Base-by-base conservation (phyloP, 2,797 vertebrate species). In the Coccyzus lansbergi region DNA sequence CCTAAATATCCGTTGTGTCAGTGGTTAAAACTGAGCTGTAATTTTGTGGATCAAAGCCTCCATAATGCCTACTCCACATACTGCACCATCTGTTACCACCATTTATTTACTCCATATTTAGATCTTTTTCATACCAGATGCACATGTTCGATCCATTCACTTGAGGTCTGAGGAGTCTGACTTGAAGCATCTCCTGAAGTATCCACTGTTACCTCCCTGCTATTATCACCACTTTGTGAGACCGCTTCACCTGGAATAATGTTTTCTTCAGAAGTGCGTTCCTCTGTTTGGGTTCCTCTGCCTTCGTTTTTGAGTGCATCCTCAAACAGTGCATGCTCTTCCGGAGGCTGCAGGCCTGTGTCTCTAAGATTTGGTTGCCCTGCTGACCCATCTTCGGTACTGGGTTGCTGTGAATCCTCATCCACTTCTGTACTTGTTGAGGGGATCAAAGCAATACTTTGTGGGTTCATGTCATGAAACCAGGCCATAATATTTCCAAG, bases 391-490 rank as follows among this genome's bases (percentile, higher is more conserved):
- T 97, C 98, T 89, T 97, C 93, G 29, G 70, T 80, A 87, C 86
- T 92, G 38, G 94, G 96, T 22, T 94, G 95, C 92, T 94, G 96
- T 77, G 95, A 95, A 46, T 98, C 98, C 15, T 97, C 96, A 90
- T 98, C 97, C 3, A 90, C 80, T 93, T 99, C 98, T 15, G 98
- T 98, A 94, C 98, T 97, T 69, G 98, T 98, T 40, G 99, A 98
- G 75, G 99, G 98, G 63, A 99, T 98, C 94, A 99, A 97, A 87
- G 99, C 98, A 94, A 99, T 98, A 78, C 98, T 99, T 96, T 99
- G 99, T 64, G 99, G 99, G 97, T 99, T 99, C 98, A 99, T 99
- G 97, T 99, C 99, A 70, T 99, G 99, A 97, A 99, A 99, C 99
- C 99, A 99, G 84, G 99, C 99, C 99, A 99, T 99, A 93, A 99